Conservation (phyloP, 2,888 invertebrate species). For the Vanessa cardui region DNA sequence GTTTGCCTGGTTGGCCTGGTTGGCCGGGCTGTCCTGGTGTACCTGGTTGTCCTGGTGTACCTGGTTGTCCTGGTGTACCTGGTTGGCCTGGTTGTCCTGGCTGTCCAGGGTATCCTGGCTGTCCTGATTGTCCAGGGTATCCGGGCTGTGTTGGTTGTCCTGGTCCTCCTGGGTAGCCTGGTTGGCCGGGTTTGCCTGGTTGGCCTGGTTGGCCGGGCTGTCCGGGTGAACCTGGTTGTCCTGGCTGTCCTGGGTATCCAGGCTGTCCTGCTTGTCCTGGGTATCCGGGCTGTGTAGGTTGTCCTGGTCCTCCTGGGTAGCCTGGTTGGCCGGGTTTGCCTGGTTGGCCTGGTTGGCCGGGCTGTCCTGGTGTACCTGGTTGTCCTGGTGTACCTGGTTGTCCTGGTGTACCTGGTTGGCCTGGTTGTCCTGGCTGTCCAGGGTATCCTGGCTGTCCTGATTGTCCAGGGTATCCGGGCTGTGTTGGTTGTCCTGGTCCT, state of each 20-base stretch:
- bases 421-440: slow-evolving; percentile 39
- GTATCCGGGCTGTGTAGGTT: slow-evolving; percentile 40
- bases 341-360: slow-evolving; percentile 33
- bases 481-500: slow-evolving; percentile 38
- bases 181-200: not conserved
- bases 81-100: not conserved
- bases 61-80: not conserved
- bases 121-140: slow-evolving; percentile 42
- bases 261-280: not conserved
- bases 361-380: slow-evolving; percentile 33
- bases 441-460: slow-evolving; percentile 52
- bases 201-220: not conserved
- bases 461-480: slow-evolving; percentile 42
- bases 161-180: slow-evolving; percentile 21
- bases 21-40: slow-evolving; percentile 5
- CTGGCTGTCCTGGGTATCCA: too few relatives aligned
- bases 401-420: slow-evolving; percentile 40
- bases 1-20: slow-evolving; percentile 33
- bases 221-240: too few relatives aligned
- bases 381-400: slow-evolving; percentile 31
- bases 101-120: not conserved
- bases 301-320: slow-evolving; percentile 40
- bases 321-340: slow-evolving; percentile 37
- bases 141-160: slow-evolving; percentile 59
- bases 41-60: not conserved